Conservation (phyloP, 2,797 vertebrate genomes). For the Phrynocephalus vlangalii region DNA sequence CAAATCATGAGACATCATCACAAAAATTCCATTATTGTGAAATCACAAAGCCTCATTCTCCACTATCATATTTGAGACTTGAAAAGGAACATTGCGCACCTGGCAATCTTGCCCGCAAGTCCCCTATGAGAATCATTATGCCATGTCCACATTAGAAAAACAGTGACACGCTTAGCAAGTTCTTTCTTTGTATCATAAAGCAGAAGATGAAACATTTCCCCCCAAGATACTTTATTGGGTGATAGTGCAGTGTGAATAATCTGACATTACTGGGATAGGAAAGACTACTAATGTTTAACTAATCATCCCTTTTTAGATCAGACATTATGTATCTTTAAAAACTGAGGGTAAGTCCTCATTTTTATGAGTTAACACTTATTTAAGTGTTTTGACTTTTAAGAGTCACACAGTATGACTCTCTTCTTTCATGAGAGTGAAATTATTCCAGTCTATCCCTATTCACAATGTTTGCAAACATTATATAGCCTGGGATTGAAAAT, state of each 20-base stretch:
- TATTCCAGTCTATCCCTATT: conserved; percentile 16
- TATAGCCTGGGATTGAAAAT: accelerated
- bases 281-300: conserved; percentile 50
- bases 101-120: too few relatives aligned
- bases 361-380: background rate
- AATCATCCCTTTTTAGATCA: conserved; percentile 62
- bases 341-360: background rate
- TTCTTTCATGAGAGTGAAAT: background rate
- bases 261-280: conserved; percentile 61
- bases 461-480: background rate
- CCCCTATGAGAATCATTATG: too few relatives aligned
- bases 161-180: background rate
- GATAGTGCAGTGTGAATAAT: background rate
- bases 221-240: background rate
- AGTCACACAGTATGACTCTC: background rate
- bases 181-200: background rate
- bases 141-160: too few relatives aligned
- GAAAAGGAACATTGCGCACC: too few relatives aligned
- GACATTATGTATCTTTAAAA: background rate
- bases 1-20: too few relatives aligned
- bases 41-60: too few relatives aligned
- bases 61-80: too few relatives aligned
- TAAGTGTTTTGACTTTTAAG: background rate
- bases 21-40: too few relatives aligned
- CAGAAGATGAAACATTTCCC: background rate